These are phyloP conservation scores for Xanthorhoe designata DNA, from an alignment of 2,888 invertebrate species.

Conservation along the genomic window DNA sequence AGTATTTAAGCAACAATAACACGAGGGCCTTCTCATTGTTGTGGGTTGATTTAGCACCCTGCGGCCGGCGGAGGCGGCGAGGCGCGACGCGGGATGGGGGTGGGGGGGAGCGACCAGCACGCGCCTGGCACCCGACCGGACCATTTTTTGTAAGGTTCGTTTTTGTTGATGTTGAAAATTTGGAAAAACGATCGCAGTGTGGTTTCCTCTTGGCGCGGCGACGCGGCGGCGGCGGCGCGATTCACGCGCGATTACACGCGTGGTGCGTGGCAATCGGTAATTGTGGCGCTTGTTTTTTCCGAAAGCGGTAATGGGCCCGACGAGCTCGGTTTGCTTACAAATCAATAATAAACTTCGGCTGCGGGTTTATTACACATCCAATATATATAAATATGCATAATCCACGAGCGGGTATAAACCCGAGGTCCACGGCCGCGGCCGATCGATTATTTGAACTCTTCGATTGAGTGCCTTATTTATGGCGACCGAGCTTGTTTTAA, in stretches of 20 bases:
- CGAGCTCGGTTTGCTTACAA: conserved; percentile 37
- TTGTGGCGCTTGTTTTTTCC: conserved; percentile 47
- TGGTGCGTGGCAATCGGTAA: conserved; percentile 46
- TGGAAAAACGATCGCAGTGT: conserved; percentile 11
- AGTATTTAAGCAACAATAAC: conserved; percentile 60
- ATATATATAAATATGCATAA: conserved; percentile 41
- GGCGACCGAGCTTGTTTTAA: conserved; percentile 48
- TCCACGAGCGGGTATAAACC: conserved; percentile 44
- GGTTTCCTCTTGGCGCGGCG: neutral
- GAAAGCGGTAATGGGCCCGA: conserved; percentile 37
- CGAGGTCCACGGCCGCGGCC: conserved; percentile 44
- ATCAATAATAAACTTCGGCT: conserved; percentile 45
- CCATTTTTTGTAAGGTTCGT: conserved; percentile 3
- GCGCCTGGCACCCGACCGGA: conserved; percentile 37
- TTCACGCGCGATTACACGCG: conserved; percentile 38
- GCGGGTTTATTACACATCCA: conserved; percentile 44
- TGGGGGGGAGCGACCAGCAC: conserved; percentile 38
- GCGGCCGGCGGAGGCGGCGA: conserved; percentile 23
- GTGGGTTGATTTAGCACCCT: conserved; percentile 54
- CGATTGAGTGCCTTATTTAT: conserved; percentile 49
- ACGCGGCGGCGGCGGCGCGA: conserved; percentile 16
- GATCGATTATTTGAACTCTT: conserved; percentile 47
- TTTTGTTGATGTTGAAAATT: conserved; percentile 24
- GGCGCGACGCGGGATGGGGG: neutral
- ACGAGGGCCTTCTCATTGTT: conserved; percentile 50